Evolutionary conservation across 2,888 invertebrate species (phyloP), one percentile per base, ranked within the genome.

Genomic region (Drosophila bunnanda): DNA sequence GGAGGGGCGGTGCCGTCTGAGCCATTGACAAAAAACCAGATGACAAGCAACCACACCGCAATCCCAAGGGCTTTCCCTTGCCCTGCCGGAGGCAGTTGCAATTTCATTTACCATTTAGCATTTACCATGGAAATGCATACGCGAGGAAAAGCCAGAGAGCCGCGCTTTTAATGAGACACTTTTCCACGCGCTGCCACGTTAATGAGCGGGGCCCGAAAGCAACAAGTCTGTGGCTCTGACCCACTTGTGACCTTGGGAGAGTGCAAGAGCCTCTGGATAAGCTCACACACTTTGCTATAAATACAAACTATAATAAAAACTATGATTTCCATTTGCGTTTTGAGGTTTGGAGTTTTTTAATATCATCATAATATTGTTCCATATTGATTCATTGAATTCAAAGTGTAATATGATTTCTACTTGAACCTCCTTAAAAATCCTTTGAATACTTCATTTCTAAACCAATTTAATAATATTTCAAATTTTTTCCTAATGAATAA

Each of bases 161-260:
- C 60, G 48, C 67, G n/a, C 56, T 67, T 86, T 83, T 83, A 83
- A 83, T 83, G 83, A 83, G 83, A 79, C 69, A 64, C 82, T 73
- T 78, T 83, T 79, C 75, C 83, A 61, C 73, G 69, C 54, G 75
- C 52, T 66, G 64, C 75, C 76, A 58, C 65, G 75, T 78, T 83
- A 83, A 83, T 83, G 83, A 83, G 83, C 77, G 68, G 66, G 55
- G 10, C 10, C 13, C 30, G 41, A 36, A 39, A 57, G 64, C 64
- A 71, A 71, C 62, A 65, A 72, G 64, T 68, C 41, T 36, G 41
- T 9, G 17, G 10, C 30, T 43, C 43, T 38, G 46, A 43, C 39
- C 38, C 39, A 48, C 36, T 36, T 54, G 2, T 46, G 62, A 53
- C 71, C 71, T 72, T 72, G 71, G 46, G 38, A 30, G 34, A 34